These are phyloP conservation scores for Meles meles DNA, from an alignment of 2,113 vertebrate species.

Conservation along the genomic window DNA sequence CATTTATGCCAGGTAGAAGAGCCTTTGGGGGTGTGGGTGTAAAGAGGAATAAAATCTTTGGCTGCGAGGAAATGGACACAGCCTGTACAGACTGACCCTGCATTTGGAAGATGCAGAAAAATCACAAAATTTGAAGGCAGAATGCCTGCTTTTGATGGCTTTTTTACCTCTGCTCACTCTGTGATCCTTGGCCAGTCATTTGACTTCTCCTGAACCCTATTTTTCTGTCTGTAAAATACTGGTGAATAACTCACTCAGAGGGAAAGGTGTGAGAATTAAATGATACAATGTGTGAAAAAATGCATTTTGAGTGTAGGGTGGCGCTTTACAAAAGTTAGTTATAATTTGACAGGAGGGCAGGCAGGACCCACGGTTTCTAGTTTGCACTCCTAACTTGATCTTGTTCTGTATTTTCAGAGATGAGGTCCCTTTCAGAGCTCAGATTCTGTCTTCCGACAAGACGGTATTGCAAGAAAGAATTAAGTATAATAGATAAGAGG, in stretches of 20 bases:
- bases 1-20: neutral
- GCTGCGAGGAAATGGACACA: neutral
- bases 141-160: neutral
- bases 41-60: neutral
- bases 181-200: neutral
- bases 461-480: neutral
- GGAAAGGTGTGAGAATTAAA: neutral
- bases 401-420: neutral
- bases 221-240: neutral
- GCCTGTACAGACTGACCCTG: too few relatives aligned
- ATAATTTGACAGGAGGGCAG: neutral
- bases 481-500: neutral
- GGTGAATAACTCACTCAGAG: neutral
- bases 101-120: neutral
- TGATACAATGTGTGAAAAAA: neutral
- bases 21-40: accelerated
- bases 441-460: neutral
- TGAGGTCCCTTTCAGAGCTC: neutral
- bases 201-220: neutral
- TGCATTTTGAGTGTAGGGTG: neutral
- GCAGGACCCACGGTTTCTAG: neutral
- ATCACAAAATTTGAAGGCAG: neutral
- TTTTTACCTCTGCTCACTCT: neutral
- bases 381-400: neutral
- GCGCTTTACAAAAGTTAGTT: neutral